phyloP scores from a whole-genome alignment of 2,113 vertebrate species.

The Amia ocellicauda region DNA sequence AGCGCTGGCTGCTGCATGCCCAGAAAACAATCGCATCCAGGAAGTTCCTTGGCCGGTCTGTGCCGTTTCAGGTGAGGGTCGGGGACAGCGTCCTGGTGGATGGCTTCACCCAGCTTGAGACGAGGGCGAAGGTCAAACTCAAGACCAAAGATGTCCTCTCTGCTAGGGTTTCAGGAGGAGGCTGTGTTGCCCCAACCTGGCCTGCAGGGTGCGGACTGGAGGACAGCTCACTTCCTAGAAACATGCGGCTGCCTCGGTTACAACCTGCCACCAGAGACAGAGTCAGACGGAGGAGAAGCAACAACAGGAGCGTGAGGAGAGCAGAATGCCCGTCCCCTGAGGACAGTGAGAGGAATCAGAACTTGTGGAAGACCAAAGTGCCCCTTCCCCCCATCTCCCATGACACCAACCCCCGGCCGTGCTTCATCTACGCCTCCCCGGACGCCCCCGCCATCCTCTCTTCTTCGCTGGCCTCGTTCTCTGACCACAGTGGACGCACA shows the following conservation, averaged over 20 bases:
- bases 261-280: constrained; percentile 13
- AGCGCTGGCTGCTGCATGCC: constrained; percentile 53
- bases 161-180: too few relatives aligned
- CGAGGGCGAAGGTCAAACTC: constrained; percentile 19
- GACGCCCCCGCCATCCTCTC: constrained; percentile 31
- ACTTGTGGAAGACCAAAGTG: constrained; percentile 33
- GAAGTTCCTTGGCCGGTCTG: constrained; percentile 11
- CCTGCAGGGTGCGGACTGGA: constrained; percentile 11
- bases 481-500: constrained; percentile 44
- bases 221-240: constrained; percentile 11
- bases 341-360: constrained; percentile 22
- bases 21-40: constrained; percentile 34
- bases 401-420: constrained; percentile 29
- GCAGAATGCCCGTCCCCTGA: constrained; percentile 22
- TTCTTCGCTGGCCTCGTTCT: constrained; percentile 43
- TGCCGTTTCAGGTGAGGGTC: constrained; percentile 40
- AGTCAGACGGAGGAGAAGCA: constrained; percentile 15
- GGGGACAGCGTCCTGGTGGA: constrained; percentile 62
- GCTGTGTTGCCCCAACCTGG: constrained; percentile 24
- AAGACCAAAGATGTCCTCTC: too few relatives aligned
- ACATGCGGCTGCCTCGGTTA: constrained; percentile 35
- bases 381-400: constrained; percentile 47
- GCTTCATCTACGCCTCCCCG: constrained; percentile 26
- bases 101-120: constrained; percentile 58
- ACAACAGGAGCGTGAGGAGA: constrained; percentile 7